These are phyloP conservation scores for Nemotelus pantherinus DNA, from an alignment of 2,888 invertebrate species.

Conservation along the genomic window DNA sequence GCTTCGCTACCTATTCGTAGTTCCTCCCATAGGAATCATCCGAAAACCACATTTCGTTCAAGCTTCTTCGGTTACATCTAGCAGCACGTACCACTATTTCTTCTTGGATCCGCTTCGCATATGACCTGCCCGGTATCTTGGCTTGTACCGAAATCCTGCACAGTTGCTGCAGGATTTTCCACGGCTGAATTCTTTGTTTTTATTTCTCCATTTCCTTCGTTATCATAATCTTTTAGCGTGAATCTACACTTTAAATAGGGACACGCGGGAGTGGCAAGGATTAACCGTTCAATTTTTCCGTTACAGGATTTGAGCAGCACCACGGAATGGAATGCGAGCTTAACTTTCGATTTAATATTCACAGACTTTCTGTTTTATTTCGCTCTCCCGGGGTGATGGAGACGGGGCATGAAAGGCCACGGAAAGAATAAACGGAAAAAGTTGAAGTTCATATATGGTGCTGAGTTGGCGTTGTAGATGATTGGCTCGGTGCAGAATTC, in stretches of 20 bases:
- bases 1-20: too few species aligned
- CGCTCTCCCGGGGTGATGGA: background rate
- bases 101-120: background rate
- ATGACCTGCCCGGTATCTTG: background rate
- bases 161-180: constrained; percentile 37
- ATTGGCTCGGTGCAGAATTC: constrained; percentile 31
- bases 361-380: constrained; percentile 22
- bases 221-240: constrained; percentile 46
- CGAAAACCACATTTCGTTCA: too few species aligned
- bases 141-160: constrained; percentile 18
- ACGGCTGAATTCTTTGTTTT: constrained; percentile 44
- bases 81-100: background rate
- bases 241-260: constrained; percentile 19
- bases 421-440: constrained; percentile 13
- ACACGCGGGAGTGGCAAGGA: background rate
- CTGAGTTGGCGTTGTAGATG: constrained; percentile 13
- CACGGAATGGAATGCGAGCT: background rate
- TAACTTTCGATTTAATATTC: constrained; percentile 24
- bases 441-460: constrained; percentile 37
- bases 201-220: constrained; percentile 47
- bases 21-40: too few species aligned
- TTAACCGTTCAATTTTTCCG: constrained; percentile 3
- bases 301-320: background rate
- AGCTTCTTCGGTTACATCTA: too few species aligned
- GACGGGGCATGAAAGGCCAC: background rate